Base-by-base conservation (phyloP, 2,113 vertebrate species). In the Larimichthys crocea region DNA sequence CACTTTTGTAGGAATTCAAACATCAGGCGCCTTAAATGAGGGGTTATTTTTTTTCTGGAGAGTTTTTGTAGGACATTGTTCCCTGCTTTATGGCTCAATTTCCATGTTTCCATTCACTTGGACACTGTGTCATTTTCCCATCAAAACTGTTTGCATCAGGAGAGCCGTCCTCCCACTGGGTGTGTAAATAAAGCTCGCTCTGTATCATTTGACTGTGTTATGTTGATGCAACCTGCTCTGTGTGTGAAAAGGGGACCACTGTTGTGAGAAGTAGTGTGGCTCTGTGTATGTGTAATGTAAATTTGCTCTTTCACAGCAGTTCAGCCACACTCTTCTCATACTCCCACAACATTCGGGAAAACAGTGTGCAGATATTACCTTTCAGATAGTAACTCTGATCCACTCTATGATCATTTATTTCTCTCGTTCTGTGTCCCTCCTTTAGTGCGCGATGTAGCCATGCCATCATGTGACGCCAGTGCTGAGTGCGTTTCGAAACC, bases 401-500 rank as follows among this genome's bases (percentile, higher is more conserved):
- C 53, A 3, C 15, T 10, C 9, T 46, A 35, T 42, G 24, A 69
- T 29, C 5, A 14, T 26, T 19, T 29, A 12, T 46, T 56, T 64
- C 11, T 10, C 3, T 22, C 74, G 49, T 1, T 20, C 1, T 57
- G 35, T 78, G 9, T 79, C 67, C 19, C 88, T 77, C 19, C 22
- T 92, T 35, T 84, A 99, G 98, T 98, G 79, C 95, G 76, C 66
- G 96, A 96, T 3, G 88, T 98, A 1, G 60, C 94, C 46, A 84
- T 96, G 90, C 94, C 92, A 19, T 66, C 95, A 63, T 75, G 75
- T 64, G 91, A 87, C 74, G 52, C 88, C 69, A 35, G 44, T 5
- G 57, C 86, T 8, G 89, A 94, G 84, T 68, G 83, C 20, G 40
- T 79, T 85, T 93, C 94, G 40, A 65, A 92, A 90, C 86, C 94